Percentiles rank a stretch among this genome's conserved stretches.
Conservation (phyloP, 1,140 invertebrate genomes). For the Brachionus calyciflorus region DNA sequence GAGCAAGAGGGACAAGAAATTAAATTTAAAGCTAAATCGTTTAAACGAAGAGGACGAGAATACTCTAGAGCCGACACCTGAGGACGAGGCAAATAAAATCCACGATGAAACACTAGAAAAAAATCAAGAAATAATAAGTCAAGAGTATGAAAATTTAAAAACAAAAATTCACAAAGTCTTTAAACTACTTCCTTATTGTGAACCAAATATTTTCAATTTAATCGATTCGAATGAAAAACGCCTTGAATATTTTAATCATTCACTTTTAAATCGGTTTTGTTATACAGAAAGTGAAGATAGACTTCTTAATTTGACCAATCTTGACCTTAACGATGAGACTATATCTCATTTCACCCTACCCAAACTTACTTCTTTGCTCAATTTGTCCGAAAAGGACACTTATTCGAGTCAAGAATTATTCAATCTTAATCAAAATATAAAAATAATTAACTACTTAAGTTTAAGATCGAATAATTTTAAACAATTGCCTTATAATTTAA, state of each 20-base stretch:
- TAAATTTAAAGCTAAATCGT: slow-evolving; percentile 25
- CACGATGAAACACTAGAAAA: background rate
- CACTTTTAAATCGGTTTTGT: background rate
- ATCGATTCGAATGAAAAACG: background rate
- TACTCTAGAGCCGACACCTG: background rate
- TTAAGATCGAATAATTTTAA: background rate
- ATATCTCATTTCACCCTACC: background rate
- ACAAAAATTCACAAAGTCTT: background rate
- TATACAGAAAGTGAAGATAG: background rate
- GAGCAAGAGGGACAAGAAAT: slow-evolving; percentile 14
- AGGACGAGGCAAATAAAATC: background rate
- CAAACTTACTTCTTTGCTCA: background rate
- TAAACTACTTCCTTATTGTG: background rate
- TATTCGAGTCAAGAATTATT: background rate
- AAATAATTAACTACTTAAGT: background rate
- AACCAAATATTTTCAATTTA: background rate
- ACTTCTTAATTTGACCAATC: background rate
- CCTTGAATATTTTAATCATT: background rate
- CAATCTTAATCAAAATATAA: background rate
- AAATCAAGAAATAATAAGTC: background rate
- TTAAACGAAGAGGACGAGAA: slow-evolving; percentile 41
- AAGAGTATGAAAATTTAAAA: background rate
- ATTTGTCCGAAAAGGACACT: background rate
- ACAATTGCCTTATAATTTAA: background rate
- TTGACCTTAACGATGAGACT: background rate